These are phyloP conservation scores for Cricetomys ansorgei DNA, from an alignment of 2,113 vertebrate genomes.

Conservation along the genomic window DNA sequence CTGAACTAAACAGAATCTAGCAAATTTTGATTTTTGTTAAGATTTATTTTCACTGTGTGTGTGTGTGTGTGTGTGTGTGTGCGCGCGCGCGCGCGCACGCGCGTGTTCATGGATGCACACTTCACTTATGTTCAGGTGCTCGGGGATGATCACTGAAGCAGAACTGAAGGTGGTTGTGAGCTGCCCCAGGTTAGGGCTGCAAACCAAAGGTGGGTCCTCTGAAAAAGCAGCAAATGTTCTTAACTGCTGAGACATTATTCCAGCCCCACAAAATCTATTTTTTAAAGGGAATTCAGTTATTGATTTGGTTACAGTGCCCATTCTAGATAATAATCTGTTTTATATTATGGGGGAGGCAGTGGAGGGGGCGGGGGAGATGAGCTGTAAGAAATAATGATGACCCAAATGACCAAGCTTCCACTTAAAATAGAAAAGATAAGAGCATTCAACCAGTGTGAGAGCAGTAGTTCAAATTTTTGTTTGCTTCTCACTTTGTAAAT, in stretches of 20 bases:
- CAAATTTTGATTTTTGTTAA: no score
- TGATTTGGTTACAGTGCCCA: constrained; percentile 1
- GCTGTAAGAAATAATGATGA: not conserved
- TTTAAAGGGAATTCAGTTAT: constrained; percentile 39
- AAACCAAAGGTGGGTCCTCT: not conserved
- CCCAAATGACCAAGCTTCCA: constrained; percentile 14
- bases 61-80: no score
- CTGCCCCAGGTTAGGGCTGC: not conserved
- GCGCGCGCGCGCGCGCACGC: no score
- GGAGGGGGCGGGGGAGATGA: not conserved
- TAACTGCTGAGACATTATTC: not conserved
- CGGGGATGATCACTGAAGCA: not conserved
- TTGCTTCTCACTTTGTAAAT: not conserved
- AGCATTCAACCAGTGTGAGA: not conserved
- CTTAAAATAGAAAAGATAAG: not conserved
- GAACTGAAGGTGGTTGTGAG: not conserved
- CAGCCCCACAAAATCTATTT: not conserved
- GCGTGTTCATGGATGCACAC: no score
- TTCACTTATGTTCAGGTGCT: not conserved
- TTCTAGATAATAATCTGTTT: constrained; percentile 10
- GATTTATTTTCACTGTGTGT: no score
- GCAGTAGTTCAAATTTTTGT: not conserved
- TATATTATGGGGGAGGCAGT: not conserved
- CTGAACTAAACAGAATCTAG: constrained; percentile 26
- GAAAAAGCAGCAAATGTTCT: not conserved